Base-by-base conservation (phyloP, 2,797 vertebrate genomes). In the Rhynchotus rufescens region DNA sequence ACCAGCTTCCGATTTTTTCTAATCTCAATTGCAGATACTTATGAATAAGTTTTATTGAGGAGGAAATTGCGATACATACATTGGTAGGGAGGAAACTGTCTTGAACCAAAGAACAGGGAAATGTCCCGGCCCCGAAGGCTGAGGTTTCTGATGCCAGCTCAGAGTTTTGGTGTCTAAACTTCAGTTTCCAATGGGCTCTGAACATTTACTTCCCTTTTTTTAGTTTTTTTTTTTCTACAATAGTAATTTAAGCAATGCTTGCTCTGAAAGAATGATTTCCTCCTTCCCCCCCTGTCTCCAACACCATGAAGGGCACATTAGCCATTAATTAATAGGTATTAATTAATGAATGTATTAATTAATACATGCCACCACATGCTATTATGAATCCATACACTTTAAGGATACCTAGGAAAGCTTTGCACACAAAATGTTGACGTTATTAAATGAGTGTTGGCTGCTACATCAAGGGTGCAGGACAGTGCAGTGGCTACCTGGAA, bases 381-480 rank as follows among this genome's bases (percentile, higher is more conserved):
- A 38, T 65, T 81, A 72, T 69, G 79, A 86, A 78, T 81, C 66
- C 74, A 59, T 54, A 60, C n/a, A 45, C 77, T 92, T 87, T 72
- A 45, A 42, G 66, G 60, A 67, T 45, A 66, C 42, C 25, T 45
- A 56, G 65, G 17, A 79, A 93, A 78, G 34, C 68, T 75, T 80
- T 82, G 60, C 52, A 30, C 73, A 42, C 51, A 34, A 92, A 80
- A 80, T 52, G 21, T 17, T 92, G 67, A 13, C 71, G 45, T 75
- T 81, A 69, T 69, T 76, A 69, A 90, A 88, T 76, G 16, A 62
- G 38, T 56, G 40, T 66, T 65, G 19, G 34, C 51, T 76, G 38
- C 67, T 81, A 34, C 57, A 75, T 59, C 47, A 60, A 22, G 76
- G n/a, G 34, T 2, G 1, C 17, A 7, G 85, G 91, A 26, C 2